These are phyloP conservation scores for Leptodactylus fuscus DNA, from an alignment of 2,113 vertebrate species.

Conservation along the genomic window DNA sequence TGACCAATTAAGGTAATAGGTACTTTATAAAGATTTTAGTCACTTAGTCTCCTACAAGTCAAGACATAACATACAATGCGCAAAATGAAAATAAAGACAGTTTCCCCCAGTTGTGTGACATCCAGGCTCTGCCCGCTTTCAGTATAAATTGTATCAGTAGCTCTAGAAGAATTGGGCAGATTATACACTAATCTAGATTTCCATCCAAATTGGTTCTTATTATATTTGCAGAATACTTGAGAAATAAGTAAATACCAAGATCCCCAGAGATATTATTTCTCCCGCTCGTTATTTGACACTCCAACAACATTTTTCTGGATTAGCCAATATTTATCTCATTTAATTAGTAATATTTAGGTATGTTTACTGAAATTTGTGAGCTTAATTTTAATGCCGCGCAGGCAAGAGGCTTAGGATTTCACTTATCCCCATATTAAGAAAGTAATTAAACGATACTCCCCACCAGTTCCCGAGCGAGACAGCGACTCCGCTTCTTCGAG, in stretches of 20 bases:
- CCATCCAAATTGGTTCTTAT: not conserved
- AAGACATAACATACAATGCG: too few species aligned
- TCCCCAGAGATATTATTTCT: not conserved
- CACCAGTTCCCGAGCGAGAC: not conserved
- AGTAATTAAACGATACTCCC: constrained; percentile 11
- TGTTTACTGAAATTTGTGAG: constrained; percentile 32
- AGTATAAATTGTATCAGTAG: not conserved
- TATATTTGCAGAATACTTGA: not conserved
- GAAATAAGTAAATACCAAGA: constrained; percentile 16
- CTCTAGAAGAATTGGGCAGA: not conserved
- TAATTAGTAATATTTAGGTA: constrained; percentile 41
- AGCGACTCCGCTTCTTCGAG: not conserved
- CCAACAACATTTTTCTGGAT: not conserved
- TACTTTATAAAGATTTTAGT: too few species aligned
- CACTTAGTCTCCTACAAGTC: too few species aligned
- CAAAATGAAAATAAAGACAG: not conserved
- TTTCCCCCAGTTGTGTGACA: not conserved
- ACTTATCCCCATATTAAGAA: constrained; percentile 10
- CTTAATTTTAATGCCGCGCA: constrained; percentile 13
- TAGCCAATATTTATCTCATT: constrained; percentile 41
- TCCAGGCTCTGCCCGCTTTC: too few species aligned
- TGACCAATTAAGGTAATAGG: too few species aligned
- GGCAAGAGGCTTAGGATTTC: not conserved
- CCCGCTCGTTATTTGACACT: constrained; percentile 1
- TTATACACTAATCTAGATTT: not conserved